Evolutionary conservation across 2,113 vertebrate species (phyloP).

Genomic region (Heterochromis multidens): DNA sequence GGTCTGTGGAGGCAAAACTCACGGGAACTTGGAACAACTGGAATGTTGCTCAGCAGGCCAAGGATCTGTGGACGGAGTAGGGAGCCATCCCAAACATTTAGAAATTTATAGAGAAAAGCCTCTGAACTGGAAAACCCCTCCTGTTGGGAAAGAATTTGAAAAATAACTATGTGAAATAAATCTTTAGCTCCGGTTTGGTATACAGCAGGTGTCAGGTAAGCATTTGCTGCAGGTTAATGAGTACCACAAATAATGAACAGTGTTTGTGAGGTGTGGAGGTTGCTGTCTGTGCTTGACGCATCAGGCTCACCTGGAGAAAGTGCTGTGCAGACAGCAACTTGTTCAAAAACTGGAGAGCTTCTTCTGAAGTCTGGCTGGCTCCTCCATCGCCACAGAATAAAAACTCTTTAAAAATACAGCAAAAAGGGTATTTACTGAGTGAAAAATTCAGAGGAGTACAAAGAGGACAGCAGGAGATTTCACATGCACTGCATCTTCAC

Average conservation of each 20-base stretch:
- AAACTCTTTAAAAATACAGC: conserved; percentile 75
- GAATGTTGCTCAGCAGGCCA: conserved; percentile 83
- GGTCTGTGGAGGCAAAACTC: conserved; percentile 34
- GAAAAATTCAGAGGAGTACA: background rate
- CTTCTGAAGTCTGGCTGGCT: conserved; percentile 62
- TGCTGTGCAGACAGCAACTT: conserved; percentile 79
- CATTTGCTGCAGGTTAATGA: background rate
- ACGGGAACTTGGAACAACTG: conserved; percentile 82
- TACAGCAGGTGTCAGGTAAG: background rate
- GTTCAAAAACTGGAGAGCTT: conserved; percentile 81
- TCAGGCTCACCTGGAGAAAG: conserved; percentile 85
- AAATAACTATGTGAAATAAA: background rate
- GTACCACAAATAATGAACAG: background rate
- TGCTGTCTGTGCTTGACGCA: background rate
- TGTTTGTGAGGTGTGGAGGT: background rate
- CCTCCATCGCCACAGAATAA: conserved; percentile 77
- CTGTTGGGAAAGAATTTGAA: conserved; percentile 65
- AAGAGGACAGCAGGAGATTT: conserved; percentile 14
- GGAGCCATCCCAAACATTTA: conserved; percentile 87
- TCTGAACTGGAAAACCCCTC: conserved; percentile 88
- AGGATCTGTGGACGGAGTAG: conserved; percentile 82
- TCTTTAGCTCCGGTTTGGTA: background rate
- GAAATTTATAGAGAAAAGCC: conserved; percentile 86
- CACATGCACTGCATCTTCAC: background rate
- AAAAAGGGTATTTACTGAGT: conserved; percentile 4